These are phyloP conservation scores for Synanthedon andrenaeformis DNA, from an alignment of 2,888 invertebrate genomes.

Conservation along the genomic window DNA sequence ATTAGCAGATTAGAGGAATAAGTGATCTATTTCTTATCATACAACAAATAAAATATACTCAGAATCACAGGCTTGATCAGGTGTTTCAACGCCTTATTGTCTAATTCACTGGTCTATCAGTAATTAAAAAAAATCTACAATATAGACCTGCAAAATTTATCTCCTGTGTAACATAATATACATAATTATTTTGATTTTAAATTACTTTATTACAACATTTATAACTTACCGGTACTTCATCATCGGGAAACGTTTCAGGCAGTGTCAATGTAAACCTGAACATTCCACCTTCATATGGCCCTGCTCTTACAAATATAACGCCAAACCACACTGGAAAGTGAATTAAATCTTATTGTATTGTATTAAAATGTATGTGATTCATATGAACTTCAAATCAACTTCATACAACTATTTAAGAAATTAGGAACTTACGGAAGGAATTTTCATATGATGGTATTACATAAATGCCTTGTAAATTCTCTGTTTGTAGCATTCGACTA, in stretches of 20 bases:
- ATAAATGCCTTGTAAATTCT: slow-evolving; percentile 89
- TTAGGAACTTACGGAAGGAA: slow-evolving; percentile 76
- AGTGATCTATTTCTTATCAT: too few relatives aligned
- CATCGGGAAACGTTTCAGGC: slow-evolving; percentile 90
- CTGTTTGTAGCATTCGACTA: slow-evolving; percentile 86
- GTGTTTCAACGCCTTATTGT: too few relatives aligned
- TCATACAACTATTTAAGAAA: not conserved
- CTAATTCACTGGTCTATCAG: too few relatives aligned
- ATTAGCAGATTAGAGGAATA: too few relatives aligned
- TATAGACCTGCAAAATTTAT: too few relatives aligned
- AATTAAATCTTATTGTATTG: not conserved
- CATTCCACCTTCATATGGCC: slow-evolving; percentile 89
- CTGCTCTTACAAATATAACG: slow-evolving; percentile 89
- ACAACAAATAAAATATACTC: too few relatives aligned
- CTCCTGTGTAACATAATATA: not conserved
- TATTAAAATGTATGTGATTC: too few relatives aligned
- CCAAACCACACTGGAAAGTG: slow-evolving; percentile 87
- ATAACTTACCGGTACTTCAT: slow-evolving; percentile 81
- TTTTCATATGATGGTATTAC: slow-evolving; percentile 91
- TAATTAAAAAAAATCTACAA: too few relatives aligned
- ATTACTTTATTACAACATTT: not conserved
- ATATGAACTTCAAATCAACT: too few relatives aligned
- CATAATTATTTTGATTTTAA: not conserved
- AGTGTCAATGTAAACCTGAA: slow-evolving; percentile 90
- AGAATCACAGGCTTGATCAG: too few relatives aligned